Base-by-base conservation (phyloP, 2,888 invertebrate species). In the Entomobrya proxima region DNA sequence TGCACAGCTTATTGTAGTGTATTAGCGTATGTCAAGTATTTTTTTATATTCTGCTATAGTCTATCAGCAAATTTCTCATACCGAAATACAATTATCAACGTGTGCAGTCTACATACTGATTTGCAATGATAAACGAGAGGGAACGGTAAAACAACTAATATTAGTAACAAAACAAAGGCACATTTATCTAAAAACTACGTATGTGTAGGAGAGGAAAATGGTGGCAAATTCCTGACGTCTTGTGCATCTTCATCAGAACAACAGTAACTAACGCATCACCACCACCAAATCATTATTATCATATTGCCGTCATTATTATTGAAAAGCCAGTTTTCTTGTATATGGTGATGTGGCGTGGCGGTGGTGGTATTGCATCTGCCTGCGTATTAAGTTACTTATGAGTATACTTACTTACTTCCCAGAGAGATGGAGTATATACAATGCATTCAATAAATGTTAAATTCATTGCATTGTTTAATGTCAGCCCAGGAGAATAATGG, bases 221-320 rank as follows among this genome's bases (percentile, higher is more conserved):
- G 47, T 81, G 55, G 75, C 37, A 24, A 74, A 81, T 81, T 74
- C 72, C 81, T 81, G 74, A 72, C 81, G 55, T 74, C 72, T 55
- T 58, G 37, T 52, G 24, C 52, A 69, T 72, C 40, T 55, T 27
- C 72, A 55, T 55, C 37, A 44, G 55, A 13, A 52, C 13, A 44
- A 78, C 64, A 18, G 32, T 11, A 72, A 72, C 58, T 40, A 75
- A 61, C 50, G 64, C 82, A 75, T 75, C 35, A 44, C 27, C 74
- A 80, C 15, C 55, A 24, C 27, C 55, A 55, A 61, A 69, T 72
- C 40, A 69, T 58, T 24, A 44, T 75, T 64, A 82, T 64, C 44
- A 82, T 82, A 83, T 76, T 76, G 67, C 76, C 76, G 64, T 76
- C 83, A 52, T 83, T 76, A 83, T 83, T 61, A 79, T 79, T 11